Percentiles rank a stretch among this genome's conserved stretches.
phyloP scores from a whole-genome alignment of 2,797 vertebrate genomes.

The Pseudochirops corinnae region DNA sequence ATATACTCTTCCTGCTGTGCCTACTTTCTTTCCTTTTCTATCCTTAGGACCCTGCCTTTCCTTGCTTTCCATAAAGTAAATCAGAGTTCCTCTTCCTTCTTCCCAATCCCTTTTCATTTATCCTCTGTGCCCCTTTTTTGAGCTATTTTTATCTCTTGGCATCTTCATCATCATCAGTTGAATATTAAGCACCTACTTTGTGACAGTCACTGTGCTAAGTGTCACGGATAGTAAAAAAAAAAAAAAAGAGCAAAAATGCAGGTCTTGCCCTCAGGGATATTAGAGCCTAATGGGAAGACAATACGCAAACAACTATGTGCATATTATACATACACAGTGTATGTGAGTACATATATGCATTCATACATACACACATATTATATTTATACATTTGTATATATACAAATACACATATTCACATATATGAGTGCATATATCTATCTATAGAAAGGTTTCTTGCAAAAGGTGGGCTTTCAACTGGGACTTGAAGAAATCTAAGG shows the following conservation, averaged over 20 bases:
- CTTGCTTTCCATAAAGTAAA: not conserved
- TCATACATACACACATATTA: not conserved
- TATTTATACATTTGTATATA: not conserved
- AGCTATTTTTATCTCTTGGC: not conserved
- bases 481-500: not conserved
- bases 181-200: not conserved
- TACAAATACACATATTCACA: not conserved
- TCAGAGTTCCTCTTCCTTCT: not conserved
- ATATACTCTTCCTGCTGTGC: not conserved
- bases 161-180: not conserved
- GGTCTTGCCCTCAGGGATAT: not conserved
- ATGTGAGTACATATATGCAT: not conserved
- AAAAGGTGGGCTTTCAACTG: not conserved
- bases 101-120: not conserved
- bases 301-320: not conserved
- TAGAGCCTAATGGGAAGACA: not conserved
- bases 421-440: not conserved
- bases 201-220: not conserved
- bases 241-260: not conserved
- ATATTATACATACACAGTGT: not conserved
- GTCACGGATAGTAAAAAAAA: not conserved
- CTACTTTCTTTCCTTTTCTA: not conserved
- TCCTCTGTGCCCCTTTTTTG: not conserved
- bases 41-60: not conserved
- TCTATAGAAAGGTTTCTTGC: not conserved